phyloP scores from a whole-genome alignment of 2,888 invertebrate genomes.

The Metalampra italica region DNA sequence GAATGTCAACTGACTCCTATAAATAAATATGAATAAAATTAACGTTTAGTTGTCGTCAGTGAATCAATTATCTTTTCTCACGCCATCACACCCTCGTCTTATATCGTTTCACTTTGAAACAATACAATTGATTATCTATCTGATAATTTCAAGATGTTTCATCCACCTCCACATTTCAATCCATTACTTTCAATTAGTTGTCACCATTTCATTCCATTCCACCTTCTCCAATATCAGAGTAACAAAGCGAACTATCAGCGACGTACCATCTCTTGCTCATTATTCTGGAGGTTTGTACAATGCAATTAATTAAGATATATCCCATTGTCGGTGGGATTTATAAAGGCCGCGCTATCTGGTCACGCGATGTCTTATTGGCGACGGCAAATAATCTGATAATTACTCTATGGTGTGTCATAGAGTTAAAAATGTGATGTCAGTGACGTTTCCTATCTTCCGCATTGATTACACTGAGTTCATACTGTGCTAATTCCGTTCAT shows the following conservation, averaged over 20 bases:
- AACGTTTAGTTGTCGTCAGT: too few relatives aligned
- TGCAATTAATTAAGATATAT: constrained; percentile 51
- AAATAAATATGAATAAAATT: too few relatives aligned
- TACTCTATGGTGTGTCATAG: constrained; percentile 16
- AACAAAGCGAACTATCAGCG: background rate
- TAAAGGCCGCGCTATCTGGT: constrained; percentile 30
- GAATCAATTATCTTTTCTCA: too few relatives aligned
- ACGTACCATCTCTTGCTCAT: constrained; percentile 33
- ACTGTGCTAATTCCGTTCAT: too few relatives aligned
- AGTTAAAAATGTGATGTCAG: constrained; percentile 7
- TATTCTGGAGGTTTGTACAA: constrained; percentile 26
- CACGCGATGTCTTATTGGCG: constrained; percentile 29
- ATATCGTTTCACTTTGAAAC: too few relatives aligned
- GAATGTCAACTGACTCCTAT: too few relatives aligned
- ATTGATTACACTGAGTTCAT: too few relatives aligned
- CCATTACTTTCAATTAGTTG: background rate
- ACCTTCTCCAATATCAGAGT: background rate
- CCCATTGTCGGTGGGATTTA: constrained; percentile 35
- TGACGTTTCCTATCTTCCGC: too few relatives aligned
- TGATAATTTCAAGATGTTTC: too few relatives aligned
- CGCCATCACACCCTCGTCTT: too few relatives aligned
- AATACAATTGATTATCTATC: too few relatives aligned
- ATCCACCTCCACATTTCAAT: too few relatives aligned
- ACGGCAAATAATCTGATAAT: constrained; percentile 36
- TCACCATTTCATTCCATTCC: background rate